Base-by-base conservation (phyloP, 2,888 invertebrate genomes). In the Pandemis heparana region DNA sequence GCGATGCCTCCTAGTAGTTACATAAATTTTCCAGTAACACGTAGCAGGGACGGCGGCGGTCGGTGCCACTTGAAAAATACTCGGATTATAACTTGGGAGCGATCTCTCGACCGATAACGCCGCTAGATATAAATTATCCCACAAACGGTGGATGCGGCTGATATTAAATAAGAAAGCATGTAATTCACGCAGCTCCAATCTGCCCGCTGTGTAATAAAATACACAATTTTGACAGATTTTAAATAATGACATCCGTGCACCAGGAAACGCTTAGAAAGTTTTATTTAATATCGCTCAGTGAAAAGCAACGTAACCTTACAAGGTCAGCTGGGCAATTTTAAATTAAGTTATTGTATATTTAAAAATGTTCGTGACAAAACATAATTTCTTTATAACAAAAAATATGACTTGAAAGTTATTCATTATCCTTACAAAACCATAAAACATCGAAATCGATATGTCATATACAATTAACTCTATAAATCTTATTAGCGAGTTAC, bases 141-240 rank as follows among this genome's bases (percentile, higher is more conserved):
- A 92, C 92, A 91, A 91, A 91, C 89, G 91, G 88, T 90, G 90
- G 90, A 89, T 88, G 89, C 92, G 87, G 89, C 93, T 93, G 89
- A 94, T 92, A 94, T 93, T 92, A 92, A 94, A 94, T 93, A 94
- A 91, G 92, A 92, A 92, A 91, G 86, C 93, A 88, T 94, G 92
- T 94, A 94, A 94, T 94, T 94, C 94, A 92, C 92, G 85, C 88
- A 85, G 85, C 83, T 87, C 85, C 92, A 89, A 92, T 92, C 85
- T 89, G 82, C 87, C 88, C 84, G 82, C 79, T 83, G 84, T 84
- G 89, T 85, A 90, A 92, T 94, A 94, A 93, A 94, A 90, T 94
- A 94, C 87, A 92, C 85, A 86, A 87, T 91, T 94, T 91, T 94
- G 94, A 94, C 94, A 94, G 91, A 89, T 91, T 89, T 92, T 91